Evolutionary conservation across 2,113 vertebrate species (phyloP).

Genomic region (Dipodomys merriami): DNA sequence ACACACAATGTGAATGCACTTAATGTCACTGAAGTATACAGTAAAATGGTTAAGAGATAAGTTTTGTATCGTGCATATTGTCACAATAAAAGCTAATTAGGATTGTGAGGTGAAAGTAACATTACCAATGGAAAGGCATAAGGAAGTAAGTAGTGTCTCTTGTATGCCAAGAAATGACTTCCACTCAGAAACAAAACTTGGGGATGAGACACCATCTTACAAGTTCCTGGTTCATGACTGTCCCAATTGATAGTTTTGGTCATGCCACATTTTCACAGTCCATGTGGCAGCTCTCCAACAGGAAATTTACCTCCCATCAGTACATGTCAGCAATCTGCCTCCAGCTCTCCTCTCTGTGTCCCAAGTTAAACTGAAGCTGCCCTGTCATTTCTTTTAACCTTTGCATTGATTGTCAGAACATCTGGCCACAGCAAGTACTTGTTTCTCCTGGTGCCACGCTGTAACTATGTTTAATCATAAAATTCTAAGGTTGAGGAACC

Average conservation of each 20-base stretch:
- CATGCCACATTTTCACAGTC: neutral
- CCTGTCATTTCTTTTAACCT: slow-evolving; percentile 58
- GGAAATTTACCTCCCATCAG: slow-evolving; percentile 3
- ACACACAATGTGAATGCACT: neutral
- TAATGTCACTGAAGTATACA: neutral
- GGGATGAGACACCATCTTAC: neutral
- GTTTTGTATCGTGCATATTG: neutral
- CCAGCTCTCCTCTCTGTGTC: neutral
- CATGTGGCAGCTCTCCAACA: slow-evolving; percentile 10
- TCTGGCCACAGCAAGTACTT: neutral
- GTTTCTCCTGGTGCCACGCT: neutral
- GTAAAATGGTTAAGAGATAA: neutral
- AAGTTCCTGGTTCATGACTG: neutral
- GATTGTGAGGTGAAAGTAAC: neutral
- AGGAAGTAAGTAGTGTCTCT: neutral
- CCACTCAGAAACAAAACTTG: neutral
- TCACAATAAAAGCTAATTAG: neutral
- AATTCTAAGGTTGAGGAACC: slow-evolving; percentile 43
- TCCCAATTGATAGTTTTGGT: neutral
- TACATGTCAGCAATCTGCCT: neutral
- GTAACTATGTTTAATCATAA: slow-evolving; percentile 26
- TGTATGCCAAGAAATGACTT: slow-evolving; percentile 4
- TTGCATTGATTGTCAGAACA: slow-evolving; percentile 40
- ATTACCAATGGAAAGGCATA: neutral
- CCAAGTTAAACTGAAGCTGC: slow-evolving; percentile 17